Percentiles rank a stretch among this genome's conserved stretches.
phyloP scores from a whole-genome alignment of 2,797 vertebrate genomes.

The Trematomus bernacchii region DNA sequence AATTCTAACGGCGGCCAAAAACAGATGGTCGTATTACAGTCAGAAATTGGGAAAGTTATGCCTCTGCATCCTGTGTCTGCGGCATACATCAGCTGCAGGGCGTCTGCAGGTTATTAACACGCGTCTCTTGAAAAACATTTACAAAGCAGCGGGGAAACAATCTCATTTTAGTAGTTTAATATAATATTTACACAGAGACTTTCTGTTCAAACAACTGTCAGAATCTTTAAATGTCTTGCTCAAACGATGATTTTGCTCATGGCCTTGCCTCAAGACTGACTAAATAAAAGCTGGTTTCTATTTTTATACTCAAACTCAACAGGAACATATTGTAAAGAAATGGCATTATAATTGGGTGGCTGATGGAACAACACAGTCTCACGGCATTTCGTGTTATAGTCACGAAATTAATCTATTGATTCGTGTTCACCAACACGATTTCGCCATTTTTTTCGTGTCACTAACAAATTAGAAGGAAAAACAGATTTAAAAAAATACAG shows the following conservation, averaged over 20 bases:
- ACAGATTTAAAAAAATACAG: too few relatives aligned
- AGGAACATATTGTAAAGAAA: neutral
- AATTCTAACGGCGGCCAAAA: constrained; percentile 46
- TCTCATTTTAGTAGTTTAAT: constrained; percentile 10
- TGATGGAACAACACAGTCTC: too few relatives aligned
- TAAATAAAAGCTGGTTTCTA: too few relatives aligned
- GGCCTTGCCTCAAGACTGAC: too few relatives aligned
- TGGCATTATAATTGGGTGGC: neutral
- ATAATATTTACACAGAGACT: constrained; percentile 33
- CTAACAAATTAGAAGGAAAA: too few relatives aligned
- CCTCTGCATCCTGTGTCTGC: constrained; percentile 37
- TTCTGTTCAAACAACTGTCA: neutral
- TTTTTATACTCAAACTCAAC: neutral
- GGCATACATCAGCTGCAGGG: constrained; percentile 50
- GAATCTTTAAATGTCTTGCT: neutral
- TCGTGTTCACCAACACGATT: too few relatives aligned
- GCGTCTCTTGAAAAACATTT: constrained; percentile 51
- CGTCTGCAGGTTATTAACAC: constrained; percentile 58
- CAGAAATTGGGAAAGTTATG: constrained; percentile 49
- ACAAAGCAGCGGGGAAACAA: constrained; percentile 27
- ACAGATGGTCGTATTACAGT: constrained; percentile 65
- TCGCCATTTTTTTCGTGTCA: too few relatives aligned
- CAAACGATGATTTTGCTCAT: neutral
- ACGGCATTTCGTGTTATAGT: too few relatives aligned
- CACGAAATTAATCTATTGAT: too few relatives aligned